Evolutionary conservation across 1,140 invertebrate genomes (phyloP), one percentile per base, ranked within the genome.

Genomic region (Caenorhabditis inopinata): DNA sequence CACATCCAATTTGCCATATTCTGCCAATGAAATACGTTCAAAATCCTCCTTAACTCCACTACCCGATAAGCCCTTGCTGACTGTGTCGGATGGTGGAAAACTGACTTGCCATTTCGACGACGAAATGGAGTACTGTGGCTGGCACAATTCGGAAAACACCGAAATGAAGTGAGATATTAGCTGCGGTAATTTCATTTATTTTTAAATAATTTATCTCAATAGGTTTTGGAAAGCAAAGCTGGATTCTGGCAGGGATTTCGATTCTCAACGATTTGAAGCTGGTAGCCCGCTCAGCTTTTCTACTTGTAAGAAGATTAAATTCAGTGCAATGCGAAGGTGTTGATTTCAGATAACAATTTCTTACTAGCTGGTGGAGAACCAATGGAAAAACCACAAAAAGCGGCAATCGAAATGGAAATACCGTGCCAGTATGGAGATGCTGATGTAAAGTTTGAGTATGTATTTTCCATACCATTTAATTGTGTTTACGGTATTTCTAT

Each of bases 81-180:
- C 58, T 18, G 58, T 68, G 21, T 68, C 58, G 3, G 74, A 76
- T 11, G 80, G 80, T 25, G 80, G 80, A 25, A 47, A 75, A 16
- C 35, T 81, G 0, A 81, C 80, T 12, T 81, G 80, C 29, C 53
- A 78, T 16, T 81, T 81, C 42, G 80, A 81, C 16, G 48, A 76
- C 73, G 51, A 58, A 11, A 49, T 80, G 21, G 80, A 81, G 27
- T 77, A 45, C 35, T 81, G 80, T 75, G 51, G 80, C 9, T 81
- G 80, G 80, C 53, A 78, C 21, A 68, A 68, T 21, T n/a, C 58
- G 23, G 58, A 35, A n/a, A 38, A 18, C n/a, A 68, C 58, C 1
- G 58, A 68, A 6, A 68, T 68, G 58, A 68, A 68, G 58, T 68
- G 12, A 25, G 29, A 7, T 42, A 7, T 42, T 42, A 7, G n/a